A percentile compares a stretch with the other conserved stretches of the same genome.
phyloP scores from a whole-genome alignment of 2,113 vertebrate genomes.

The Melanerpes aurifrons region DNA sequence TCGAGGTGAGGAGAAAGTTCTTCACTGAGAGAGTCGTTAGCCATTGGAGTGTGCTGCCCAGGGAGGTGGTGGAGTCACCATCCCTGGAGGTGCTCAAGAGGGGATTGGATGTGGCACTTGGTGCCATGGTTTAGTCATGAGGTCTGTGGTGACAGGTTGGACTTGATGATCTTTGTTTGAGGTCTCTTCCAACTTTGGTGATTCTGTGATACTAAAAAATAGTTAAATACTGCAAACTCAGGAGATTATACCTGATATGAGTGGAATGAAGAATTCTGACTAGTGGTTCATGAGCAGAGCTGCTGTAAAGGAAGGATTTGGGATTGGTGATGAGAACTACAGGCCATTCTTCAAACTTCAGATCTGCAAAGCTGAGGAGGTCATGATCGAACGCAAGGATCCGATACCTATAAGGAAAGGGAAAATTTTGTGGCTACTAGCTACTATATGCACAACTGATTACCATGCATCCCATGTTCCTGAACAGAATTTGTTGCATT shows the following conservation, averaged over 20 bases:
- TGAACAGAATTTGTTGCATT: neutral
- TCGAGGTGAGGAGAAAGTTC: too few relatives aligned
- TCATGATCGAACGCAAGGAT: slow-evolving; percentile 94
- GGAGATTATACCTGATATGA: slow-evolving; percentile 87
- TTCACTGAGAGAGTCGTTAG: too few relatives aligned
- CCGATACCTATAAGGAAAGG: slow-evolving; percentile 82
- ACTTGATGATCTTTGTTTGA: too few relatives aligned
- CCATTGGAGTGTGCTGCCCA: too few relatives aligned
- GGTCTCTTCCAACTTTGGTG: too few relatives aligned
- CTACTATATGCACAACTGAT: neutral
- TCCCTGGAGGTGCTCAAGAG: too few relatives aligned
- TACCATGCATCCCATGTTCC: neutral
- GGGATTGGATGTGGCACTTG: too few relatives aligned
- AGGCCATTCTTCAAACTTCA: slow-evolving; percentile 91
- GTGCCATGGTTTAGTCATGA: too few relatives aligned
- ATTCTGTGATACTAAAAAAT: neutral
- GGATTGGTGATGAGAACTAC: slow-evolving; percentile 95
- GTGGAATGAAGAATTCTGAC: slow-evolving; percentile 86
- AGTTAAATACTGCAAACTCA: neutral
- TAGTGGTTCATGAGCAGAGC: slow-evolving; percentile 87
- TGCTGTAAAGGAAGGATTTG: slow-evolving; percentile 90
- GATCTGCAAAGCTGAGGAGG: slow-evolving; percentile 92
- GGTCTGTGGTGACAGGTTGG: too few relatives aligned
- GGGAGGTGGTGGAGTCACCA: too few relatives aligned
- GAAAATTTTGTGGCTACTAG: neutral